Evolutionary conservation across 2,797 vertebrate species (phyloP), one percentile per base, ranked within the genome.

Genomic region (Phrynocephalus vlangalii): DNA sequence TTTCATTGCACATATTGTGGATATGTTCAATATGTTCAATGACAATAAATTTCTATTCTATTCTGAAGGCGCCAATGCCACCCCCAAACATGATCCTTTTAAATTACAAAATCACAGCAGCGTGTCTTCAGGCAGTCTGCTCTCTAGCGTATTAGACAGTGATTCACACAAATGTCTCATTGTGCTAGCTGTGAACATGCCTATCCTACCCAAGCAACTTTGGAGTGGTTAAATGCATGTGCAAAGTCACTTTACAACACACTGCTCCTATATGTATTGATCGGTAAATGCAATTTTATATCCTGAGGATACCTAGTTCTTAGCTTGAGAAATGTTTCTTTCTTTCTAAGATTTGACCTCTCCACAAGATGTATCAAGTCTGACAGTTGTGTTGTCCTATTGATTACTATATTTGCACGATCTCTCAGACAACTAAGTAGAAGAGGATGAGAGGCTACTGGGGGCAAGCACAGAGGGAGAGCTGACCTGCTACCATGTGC

Each of bases 241-340:
- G 63, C 48, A 83, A 71, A 85, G 76, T 79, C 75, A 83, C 66
- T 38, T 44, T 50, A 11, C 44, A 76, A 82, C 13, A n/a, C 15
- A 28, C 28, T 7, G 33, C 52, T 82, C 44, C 26, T 24, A 72
- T 24, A 72, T 33, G 38, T 79, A 86, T 67, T 86, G 44, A 72
- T 73, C 24, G 52, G n/a, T 73, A 50, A 79, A 83, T 66, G 67
- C 66, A 83, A 78, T 68, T 83, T 87, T 75, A 66, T 79, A 83
- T 71, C 80, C 44, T 38, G 79, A 83, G 73, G 24, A 33, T 82
- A 77, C 66, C 33, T 44, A 24, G 30, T 71, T 28, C 28, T 22
- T 75, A 66, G 67, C 67, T 60, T 68, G 56, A 86, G 73, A 77
- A 71, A 56, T 79, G 79, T 78, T 79, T 72, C 72, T 83, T 78